A percentile compares a stretch with the other conserved stretches of the same genome.
These are phyloP conservation scores for Heptranchias perlo DNA, from an alignment of 2,113 vertebrate species.

Conservation along the genomic window DNA sequence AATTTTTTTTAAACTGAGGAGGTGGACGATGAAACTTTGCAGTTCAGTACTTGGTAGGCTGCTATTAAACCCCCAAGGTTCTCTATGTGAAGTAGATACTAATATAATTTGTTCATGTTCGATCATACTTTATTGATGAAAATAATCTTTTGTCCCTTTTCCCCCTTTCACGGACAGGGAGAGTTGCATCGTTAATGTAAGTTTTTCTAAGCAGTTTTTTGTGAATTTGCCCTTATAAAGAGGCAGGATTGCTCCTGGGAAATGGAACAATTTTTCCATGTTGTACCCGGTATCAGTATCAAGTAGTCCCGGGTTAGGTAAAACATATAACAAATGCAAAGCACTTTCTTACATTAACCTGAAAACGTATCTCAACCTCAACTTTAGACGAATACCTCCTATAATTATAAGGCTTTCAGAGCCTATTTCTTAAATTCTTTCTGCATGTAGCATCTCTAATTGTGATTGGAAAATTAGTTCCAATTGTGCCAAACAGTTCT, in stretches of 20 bases:
- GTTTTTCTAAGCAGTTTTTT: background rate
- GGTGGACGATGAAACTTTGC: background rate
- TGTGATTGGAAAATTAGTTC: constrained; percentile 5
- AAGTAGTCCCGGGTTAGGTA: background rate
- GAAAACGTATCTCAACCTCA: background rate
- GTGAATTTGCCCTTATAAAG: background rate
- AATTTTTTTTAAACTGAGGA: background rate
- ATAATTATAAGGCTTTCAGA: background rate
- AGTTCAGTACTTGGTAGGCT: too few species aligned
- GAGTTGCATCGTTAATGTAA: background rate
- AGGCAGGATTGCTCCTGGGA: background rate
- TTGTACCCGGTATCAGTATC: background rate
- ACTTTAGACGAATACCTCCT: background rate
- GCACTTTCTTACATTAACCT: background rate
- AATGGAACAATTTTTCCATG: background rate
- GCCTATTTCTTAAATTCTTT: background rate
- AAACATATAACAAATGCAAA: background rate
- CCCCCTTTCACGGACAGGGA: background rate
- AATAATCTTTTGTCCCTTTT: background rate
- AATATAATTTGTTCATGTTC: background rate
- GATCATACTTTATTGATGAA: background rate
- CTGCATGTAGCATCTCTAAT: background rate
- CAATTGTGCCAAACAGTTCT: background rate
- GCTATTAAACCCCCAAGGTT: background rate
- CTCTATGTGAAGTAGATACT: background rate